These are phyloP conservation scores for Steromphala cineraria DNA, from an alignment of 2,888 invertebrate genomes.

Conservation along the genomic window DNA sequence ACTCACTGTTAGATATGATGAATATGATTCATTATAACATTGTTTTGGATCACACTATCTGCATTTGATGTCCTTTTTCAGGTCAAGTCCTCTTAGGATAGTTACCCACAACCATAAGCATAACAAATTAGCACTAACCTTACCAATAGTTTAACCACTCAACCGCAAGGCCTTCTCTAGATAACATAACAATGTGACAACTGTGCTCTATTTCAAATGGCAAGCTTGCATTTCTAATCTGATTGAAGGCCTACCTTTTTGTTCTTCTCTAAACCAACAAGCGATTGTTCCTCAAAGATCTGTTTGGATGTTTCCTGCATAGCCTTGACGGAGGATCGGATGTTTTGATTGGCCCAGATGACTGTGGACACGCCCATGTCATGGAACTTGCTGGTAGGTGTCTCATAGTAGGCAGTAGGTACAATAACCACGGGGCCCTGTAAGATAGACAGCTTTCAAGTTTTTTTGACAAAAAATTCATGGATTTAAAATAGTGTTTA, in stretches of 20 bases:
- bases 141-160: too few relatives aligned
- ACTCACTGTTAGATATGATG: too few relatives aligned
- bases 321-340: constrained; percentile 75
- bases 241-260: constrained; percentile 61
- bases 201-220: not conserved
- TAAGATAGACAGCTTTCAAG: not conserved
- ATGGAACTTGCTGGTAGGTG: constrained; percentile 73
- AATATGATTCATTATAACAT: too few relatives aligned
- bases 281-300: constrained; percentile 73
- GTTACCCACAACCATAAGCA: too few relatives aligned
- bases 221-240: too few relatives aligned
- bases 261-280: constrained; percentile 73
- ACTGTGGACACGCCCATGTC: constrained; percentile 75
- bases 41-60: too few relatives aligned
- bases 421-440: constrained; percentile 76
- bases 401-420: constrained; percentile 76
- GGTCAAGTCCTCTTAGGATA: too few relatives aligned
- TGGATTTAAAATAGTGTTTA: too few relatives aligned
- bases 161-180: not conserved
- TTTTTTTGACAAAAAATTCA: too few relatives aligned
- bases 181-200: too few relatives aligned
- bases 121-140: too few relatives aligned
- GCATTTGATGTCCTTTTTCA: too few relatives aligned
- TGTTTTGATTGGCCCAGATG: constrained; percentile 77
- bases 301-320: constrained; percentile 73